Evolutionary conservation across 64 coral and sea anemone genomes (phyloP).

Genomic region (Pocillopora damicornis): DNA sequence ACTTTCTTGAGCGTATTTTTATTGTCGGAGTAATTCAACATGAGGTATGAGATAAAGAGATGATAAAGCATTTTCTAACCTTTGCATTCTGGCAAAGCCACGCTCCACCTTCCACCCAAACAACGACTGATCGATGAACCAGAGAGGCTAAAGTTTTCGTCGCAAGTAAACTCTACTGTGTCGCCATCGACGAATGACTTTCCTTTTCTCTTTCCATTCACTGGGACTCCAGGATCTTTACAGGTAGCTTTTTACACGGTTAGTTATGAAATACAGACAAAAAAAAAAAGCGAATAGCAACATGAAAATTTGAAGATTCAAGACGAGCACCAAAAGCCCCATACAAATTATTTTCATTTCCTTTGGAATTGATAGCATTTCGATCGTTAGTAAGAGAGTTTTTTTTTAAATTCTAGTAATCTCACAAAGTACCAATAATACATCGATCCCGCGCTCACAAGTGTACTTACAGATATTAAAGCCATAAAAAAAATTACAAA

Average conservation of each 20-base stretch:
- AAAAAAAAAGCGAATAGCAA: not conserved
- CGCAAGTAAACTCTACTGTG: slow-evolving; percentile 25
- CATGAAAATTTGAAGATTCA: not conserved
- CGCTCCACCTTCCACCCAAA: slow-evolving; percentile 19
- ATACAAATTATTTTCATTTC: not conserved
- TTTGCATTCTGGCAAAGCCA: slow-evolving; percentile 17
- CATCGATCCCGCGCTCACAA: too few relatives aligned
- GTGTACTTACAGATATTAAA: too few relatives aligned
- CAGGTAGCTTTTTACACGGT: slow-evolving; percentile 2
- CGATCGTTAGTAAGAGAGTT: too few relatives aligned
- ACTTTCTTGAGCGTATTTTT: too few relatives aligned
- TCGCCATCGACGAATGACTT: slow-evolving; percentile 28
- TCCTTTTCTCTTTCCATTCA: slow-evolving; percentile 41
- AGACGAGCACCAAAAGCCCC: not conserved
- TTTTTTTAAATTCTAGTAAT: too few relatives aligned
- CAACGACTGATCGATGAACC: slow-evolving; percentile 36
- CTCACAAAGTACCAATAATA: too few relatives aligned
- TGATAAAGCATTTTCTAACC: not conserved
- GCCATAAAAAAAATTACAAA: too few relatives aligned
- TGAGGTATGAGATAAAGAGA: not conserved
- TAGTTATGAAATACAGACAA: not conserved
- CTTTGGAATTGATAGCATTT: not conserved
- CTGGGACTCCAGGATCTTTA: slow-evolving; percentile 41
- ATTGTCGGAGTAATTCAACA: not conserved
- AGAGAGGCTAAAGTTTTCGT: not conserved